Evolutionary conservation across 2,113 vertebrate species (phyloP).

Genomic region (Riparia riparia): DNA sequence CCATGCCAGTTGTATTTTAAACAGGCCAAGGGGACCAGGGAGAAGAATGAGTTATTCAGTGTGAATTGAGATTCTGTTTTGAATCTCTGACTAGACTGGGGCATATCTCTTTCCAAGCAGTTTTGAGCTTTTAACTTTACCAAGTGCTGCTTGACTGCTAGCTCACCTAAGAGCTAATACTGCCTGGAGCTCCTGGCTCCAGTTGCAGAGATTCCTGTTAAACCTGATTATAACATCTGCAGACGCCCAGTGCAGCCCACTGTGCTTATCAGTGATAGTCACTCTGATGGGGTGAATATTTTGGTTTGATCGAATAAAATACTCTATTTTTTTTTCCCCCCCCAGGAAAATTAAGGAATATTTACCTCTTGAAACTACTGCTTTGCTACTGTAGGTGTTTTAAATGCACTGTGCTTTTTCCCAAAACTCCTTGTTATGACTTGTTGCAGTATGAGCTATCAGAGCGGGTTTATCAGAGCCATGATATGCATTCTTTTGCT

Average conservation of each 20-base stretch:
- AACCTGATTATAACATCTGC: background rate
- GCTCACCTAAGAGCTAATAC: too few relatives aligned
- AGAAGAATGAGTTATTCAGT: too few relatives aligned
- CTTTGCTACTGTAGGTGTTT: background rate
- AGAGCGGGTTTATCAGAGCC: slow-evolving; percentile 22
- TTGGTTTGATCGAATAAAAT: background rate
- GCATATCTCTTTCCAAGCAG: too few relatives aligned
- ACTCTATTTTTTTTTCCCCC: background rate
- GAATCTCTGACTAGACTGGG: too few relatives aligned
- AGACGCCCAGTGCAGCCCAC: background rate
- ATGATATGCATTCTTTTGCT: background rate
- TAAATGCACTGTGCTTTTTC: background rate
- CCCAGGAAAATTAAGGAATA: background rate
- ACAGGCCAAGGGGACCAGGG: too few relatives aligned
- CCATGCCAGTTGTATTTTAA: background rate
- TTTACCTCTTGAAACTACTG: background rate
- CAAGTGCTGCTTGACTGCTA: too few relatives aligned
- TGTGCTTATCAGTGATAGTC: background rate
- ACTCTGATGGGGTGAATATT: background rate
- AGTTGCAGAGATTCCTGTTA: background rate
- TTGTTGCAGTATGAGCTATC: background rate
- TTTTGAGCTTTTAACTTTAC: too few relatives aligned
- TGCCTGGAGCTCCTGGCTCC: too few relatives aligned
- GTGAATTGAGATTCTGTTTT: too few relatives aligned
- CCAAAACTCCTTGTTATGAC: background rate